Conservation (phyloP, 2,888 invertebrate genomes). For the Teleiodes luculella region DNA sequence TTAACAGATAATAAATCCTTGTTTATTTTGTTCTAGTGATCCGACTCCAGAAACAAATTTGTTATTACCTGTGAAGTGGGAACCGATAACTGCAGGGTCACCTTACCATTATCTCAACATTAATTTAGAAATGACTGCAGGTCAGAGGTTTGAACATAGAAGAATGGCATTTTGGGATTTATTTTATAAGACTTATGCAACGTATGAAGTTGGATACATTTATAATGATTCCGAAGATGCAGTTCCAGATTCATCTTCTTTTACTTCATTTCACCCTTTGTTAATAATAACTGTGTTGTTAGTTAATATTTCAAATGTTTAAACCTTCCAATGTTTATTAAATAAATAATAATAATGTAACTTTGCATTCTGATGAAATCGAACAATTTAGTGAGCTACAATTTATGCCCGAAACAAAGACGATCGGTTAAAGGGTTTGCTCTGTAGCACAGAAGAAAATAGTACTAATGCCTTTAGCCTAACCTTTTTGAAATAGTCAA, state of each 20-base stretch:
- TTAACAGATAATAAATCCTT: background rate
- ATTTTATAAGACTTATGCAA: slow-evolving; percentile 14
- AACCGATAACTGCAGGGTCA: slow-evolving; percentile 14
- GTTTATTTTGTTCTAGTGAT: slow-evolving; percentile 15
- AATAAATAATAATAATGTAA: too few species aligned
- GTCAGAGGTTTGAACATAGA: slow-evolving; percentile 12
- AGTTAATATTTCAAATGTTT: background rate
- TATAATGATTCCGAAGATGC: background rate
- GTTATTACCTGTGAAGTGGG: slow-evolving; percentile 22
- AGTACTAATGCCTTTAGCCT: too few species aligned
- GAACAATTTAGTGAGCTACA: too few species aligned
- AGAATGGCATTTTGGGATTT: slow-evolving; percentile 28
- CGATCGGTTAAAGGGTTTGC: too few species aligned
- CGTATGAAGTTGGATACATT: background rate
- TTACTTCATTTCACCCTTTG: background rate
- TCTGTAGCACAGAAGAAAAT: too few species aligned
- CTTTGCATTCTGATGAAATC: too few species aligned
- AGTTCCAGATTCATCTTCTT: background rate
- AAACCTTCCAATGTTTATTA: too few species aligned
- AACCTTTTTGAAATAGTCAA: too few species aligned
- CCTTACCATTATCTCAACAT: slow-evolving; percentile 21
- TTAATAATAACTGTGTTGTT: background rate
- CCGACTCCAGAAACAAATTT: slow-evolving; percentile 19
- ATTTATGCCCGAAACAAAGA: too few species aligned
- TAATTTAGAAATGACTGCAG: slow-evolving; percentile 13